Evolutionary conservation across 2,797 vertebrate species (phyloP), one percentile per base, ranked within the genome.

Genomic region (Myiotriccus ornatus): DNA sequence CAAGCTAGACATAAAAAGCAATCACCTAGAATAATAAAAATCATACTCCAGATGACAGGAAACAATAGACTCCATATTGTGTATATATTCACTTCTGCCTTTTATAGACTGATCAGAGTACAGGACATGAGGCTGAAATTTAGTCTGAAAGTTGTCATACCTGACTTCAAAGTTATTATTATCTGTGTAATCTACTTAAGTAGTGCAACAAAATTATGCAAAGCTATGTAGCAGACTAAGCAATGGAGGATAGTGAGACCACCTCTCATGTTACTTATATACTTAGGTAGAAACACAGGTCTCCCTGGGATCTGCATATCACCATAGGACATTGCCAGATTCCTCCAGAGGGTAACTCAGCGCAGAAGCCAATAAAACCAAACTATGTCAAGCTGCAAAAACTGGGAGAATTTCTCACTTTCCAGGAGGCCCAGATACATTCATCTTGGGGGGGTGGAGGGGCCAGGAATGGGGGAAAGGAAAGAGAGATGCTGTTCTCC

Each of bases 21-120:
- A 96, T 95, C 89, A 94, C 93, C 84, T 94, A 94, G 70, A 94
- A 95, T 56, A 93, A 83, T 95, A 97, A 97, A 97, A 96, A 47
- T 93, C 95, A 77, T 94, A 90, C 41, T 68, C 34, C 50, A 87
- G 49, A 86, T 87, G 84, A 96, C 85, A 89, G 37, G 84, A 95
- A 97, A 87, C 86, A 92, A 89, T 50, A 94, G 56, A 64, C 35
- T 84, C 88, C 55, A 25, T 93, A 52, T 14, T 32, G 49, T 60
- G 23, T 84, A 55, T 73, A 59, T 32, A 28, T 24, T 86, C 71
- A 68, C 41, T 89, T 84, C 52, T 79, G 34, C 55, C 52, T 91
- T 92, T 95, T 90, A 87, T 52, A 49, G 70, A 52, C 63, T 44
- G 39, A 84, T 64, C 56, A 80, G 27, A 64, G 39, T 67, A 89